Base-by-base conservation (phyloP, 2,113 vertebrate species). In the Struthidea cinerea region DNA sequence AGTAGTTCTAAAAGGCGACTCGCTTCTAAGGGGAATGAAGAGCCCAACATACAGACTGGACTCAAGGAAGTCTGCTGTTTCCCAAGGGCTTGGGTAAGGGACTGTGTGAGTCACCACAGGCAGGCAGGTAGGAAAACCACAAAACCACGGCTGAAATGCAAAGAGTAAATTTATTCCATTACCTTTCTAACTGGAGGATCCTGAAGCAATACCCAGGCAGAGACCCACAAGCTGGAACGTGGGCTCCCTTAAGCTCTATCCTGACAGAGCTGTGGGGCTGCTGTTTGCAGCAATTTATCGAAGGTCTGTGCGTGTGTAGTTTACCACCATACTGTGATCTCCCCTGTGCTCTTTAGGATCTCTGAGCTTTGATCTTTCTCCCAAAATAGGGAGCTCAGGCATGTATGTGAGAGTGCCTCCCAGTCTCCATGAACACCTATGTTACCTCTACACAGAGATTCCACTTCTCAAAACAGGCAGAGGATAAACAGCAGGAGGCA, bases 221-320 rank as follows among this genome's bases (percentile, higher is more conserved):
- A 42, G 14, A 65, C 32, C 53, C 24, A 18, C 19, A 42, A 23
- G 37, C 24, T 0, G 1, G 37, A 52, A n/a, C 1, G 2, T 5
- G 10, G 47, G 5, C 32, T 53, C 19, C 1, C 0, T 28, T 53
- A 53, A 52, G 14, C 32, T 65, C 20, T 33, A 19, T 79, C 60
- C 60, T 35, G 20, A 53, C 11, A 23, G 76, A 44, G 26, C 24
- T 30, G 15, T 53, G 60, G 39, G 24, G 49, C 49, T 53, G 37
- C 76, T 64, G 37, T 30, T 55, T 35, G 26, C 49, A 35, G 60
- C 32, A 53, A 7, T 65, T 65, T 65, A 30, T 24, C 0, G 0
- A 65, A 65, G 32, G 15, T 65, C 37, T 65, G 49, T 3, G 1
- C 39, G 9, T 23, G 2, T 23, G 15, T 44, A 23, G 11, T 35